Base-by-base conservation (phyloP, 2,113 vertebrate genomes). In the Cromileptes altivelis region DNA sequence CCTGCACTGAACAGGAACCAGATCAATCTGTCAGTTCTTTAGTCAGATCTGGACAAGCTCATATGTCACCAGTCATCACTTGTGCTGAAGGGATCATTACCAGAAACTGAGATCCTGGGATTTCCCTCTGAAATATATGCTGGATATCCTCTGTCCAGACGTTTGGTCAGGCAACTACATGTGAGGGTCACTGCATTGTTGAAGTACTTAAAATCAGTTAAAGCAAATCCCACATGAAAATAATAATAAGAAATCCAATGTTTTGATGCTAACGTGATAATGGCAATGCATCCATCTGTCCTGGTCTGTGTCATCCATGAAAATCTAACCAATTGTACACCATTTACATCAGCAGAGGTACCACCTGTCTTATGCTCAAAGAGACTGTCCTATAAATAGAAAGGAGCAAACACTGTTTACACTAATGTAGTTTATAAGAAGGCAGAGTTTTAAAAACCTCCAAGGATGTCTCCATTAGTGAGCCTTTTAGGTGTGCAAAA, bases 1-100 rank as follows among this genome's bases (percentile, higher is more conserved):
- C 91, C 92, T 91, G 87, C 78, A 89, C 86, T 68, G 56, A 86
- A 70, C 76, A 77, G 42, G 40, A 81, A n/a, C 47, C 72, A 62
- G 77, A 70, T 86, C 80, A 84, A 82, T 88, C 85, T 69, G 73
- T 80, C 79, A 12, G 52, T 3, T 75, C 52, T 33, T 77, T 50
- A 58, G 37, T 55, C 62, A 73, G 69, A 70, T 65, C 67, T 61
- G 37, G 67, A 74, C 81, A 55, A 23, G 70, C 72, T 81, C 85
- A 58, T 40, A 18, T 68, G 88, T 80, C 84, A 69, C 15, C n/a
- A 11, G 21, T 60, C 27, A 23, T 78, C 45, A 61, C 47, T 62
- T 47, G 72, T 52, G 19, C 33, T 33, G 27, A 1, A 33, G 7
- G 25, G 21, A 50, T 68, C 58, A 2, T 12, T 5, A 18, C 57